phyloP scores from a whole-genome alignment of 2,888 invertebrate species.

The Labia minor region DNA sequence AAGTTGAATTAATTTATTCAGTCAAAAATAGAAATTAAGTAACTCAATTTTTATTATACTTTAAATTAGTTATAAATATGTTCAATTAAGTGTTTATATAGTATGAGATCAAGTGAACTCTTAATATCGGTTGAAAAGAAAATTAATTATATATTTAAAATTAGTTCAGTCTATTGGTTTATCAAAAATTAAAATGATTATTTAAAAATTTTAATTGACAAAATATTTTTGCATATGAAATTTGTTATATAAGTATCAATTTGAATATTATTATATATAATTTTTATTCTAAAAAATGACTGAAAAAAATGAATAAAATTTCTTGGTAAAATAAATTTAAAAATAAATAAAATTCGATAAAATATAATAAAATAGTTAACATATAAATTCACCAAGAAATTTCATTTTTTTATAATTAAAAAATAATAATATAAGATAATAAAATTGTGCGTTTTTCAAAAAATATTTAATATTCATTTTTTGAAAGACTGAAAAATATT shows the following conservation, averaged over 20 bases:
- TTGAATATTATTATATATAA: too few species aligned
- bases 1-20: too few species aligned
- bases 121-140: slow-evolving; percentile 4
- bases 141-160: background rate
- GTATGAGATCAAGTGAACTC: slow-evolving; percentile 1
- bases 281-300: too few species aligned
- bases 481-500: background rate
- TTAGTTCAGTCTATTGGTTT: background rate
- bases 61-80: too few species aligned
- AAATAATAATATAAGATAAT: slow-evolving; percentile 13
- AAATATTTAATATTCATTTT: slow-evolving; percentile 13
- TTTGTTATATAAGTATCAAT: too few species aligned
- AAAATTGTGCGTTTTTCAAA: background rate
- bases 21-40: too few species aligned
- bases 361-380: background rate
- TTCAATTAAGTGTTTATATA: too few species aligned
- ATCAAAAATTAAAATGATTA: background rate
- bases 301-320: background rate
- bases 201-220: background rate
- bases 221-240: background rate
- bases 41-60: too few species aligned
- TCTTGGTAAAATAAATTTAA: background rate
- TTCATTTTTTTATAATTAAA: background rate
- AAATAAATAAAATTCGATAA: background rate
- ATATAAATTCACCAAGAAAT: background rate